Conservation (phyloP, 2,797 vertebrate genomes). For the Cygnus olor region DNA sequence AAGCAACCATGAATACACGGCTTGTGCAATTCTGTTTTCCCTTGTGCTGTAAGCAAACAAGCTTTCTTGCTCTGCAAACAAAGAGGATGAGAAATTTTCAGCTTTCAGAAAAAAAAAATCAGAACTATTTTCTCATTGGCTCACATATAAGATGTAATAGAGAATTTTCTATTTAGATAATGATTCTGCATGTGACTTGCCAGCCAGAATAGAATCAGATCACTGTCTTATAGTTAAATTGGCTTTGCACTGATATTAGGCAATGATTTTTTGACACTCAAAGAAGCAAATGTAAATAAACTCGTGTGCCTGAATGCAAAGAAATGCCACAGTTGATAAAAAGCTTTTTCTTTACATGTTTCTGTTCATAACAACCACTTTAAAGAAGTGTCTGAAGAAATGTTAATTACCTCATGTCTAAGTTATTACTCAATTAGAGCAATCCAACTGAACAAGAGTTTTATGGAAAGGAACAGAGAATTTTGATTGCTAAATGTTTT, state of each 20-base stretch:
- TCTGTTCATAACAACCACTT: background rate
- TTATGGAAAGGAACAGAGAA: background rate
- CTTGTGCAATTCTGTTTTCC: background rate
- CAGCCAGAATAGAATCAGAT: background rate
- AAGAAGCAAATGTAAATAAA: background rate
- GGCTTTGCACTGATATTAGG: background rate
- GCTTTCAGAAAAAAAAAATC: background rate
- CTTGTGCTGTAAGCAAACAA: background rate
- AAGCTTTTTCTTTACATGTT: background rate
- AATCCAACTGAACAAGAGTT: background rate
- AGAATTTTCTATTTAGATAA: background rate
- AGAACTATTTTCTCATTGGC: background rate
- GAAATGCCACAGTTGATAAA: background rate
- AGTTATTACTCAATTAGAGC: background rate
- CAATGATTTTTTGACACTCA: background rate
- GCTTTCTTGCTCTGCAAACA: background rate
- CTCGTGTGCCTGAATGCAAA: background rate
- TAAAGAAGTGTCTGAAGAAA: conserved; percentile 4
- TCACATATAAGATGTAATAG: background rate
- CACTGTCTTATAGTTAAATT: background rate
- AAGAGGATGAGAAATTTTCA: background rate
- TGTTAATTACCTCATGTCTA: background rate
- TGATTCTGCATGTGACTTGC: background rate
- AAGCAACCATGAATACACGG: background rate
- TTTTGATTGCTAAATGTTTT: background rate